These are phyloP conservation scores for Spongilla lacustris DNA, from an alignment of 37 sponge, comb jelly and placozoan species.

Conservation along the genomic window DNA sequence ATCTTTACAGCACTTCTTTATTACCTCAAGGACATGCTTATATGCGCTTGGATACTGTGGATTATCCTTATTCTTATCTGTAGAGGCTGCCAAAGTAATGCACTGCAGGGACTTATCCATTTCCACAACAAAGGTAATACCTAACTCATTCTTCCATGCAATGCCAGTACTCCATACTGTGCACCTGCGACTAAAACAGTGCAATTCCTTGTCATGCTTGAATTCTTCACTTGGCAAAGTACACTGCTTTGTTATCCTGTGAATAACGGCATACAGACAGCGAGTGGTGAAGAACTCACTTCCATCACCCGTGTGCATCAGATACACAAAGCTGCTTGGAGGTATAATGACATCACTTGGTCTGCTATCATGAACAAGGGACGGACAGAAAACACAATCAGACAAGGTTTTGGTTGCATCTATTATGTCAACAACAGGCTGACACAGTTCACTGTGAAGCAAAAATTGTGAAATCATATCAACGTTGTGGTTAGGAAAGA, in stretches of 20 bases:
- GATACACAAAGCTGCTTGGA: background rate
- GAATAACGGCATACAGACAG: constrained; percentile 32
- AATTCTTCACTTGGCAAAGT: background rate
- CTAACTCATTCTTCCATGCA: constrained; percentile 5
- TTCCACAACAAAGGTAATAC: constrained; percentile 18
- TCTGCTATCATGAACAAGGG: background rate
- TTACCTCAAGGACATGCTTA: background rate
- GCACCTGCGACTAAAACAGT: constrained; percentile 3
- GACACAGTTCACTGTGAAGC: constrained; percentile 23
- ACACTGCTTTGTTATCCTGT: constrained; percentile 22
- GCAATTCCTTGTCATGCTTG: background rate
- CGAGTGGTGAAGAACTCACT: constrained; percentile 11
- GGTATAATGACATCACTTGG: background rate
- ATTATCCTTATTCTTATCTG: background rate
- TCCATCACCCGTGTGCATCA: background rate
- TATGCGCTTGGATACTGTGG: background rate
- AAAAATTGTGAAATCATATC: constrained; percentile 17
- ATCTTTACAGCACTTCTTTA: background rate
- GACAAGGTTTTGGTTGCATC: background rate
- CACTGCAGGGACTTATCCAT: background rate
- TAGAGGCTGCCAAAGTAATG: background rate
- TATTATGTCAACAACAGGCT: background rate
- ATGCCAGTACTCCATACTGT: constrained; percentile 33
- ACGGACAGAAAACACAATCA: constrained; percentile 31
- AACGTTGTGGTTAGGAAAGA: constrained; percentile 14